Evolutionary conservation across 2,888 invertebrate genomes (phyloP).

Genomic region (Operophtera brumata): DNA sequence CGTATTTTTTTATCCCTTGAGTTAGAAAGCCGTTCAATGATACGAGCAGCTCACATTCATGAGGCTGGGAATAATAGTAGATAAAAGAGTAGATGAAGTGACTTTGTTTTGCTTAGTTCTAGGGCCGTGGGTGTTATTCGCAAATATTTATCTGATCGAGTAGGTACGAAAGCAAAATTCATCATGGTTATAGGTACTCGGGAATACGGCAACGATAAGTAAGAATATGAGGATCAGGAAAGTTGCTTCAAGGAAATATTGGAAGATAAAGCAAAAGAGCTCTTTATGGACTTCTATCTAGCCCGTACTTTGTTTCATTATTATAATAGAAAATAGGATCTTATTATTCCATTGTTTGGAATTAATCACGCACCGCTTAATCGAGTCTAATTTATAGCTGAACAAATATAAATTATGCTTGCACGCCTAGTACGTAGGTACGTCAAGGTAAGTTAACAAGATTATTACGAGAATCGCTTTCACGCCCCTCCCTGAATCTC

Average conservation of each 20-base stretch:
- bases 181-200: no score
- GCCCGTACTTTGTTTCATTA: no score
- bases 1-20: neutral
- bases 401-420: slow-evolving; percentile 24
- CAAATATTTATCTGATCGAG: slow-evolving; percentile 11
- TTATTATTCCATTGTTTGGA: no score
- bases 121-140: neutral
- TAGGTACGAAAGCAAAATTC: neutral
- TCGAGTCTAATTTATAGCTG: slow-evolving; percentile 19
- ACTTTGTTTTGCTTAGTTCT: slow-evolving; percentile 1
- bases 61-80: neutral
- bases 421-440: slow-evolving; percentile 27
- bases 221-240: neutral
- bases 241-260: neutral
- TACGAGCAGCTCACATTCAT: neutral
- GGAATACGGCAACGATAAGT: neutral
- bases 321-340: no score
- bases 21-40: neutral
- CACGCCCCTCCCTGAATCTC: slow-evolving; percentile 29
- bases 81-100: slow-evolving; percentile 1
- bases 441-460: slow-evolving; percentile 28
- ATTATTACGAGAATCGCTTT: slow-evolving; percentile 30
- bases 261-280: neutral
- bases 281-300: no score
- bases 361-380: slow-evolving; percentile 7